Evolutionary conservation across 2,888 invertebrate genomes (phyloP), one percentile per base, ranked within the genome.

Genomic region (Lottia scabra): DNA sequence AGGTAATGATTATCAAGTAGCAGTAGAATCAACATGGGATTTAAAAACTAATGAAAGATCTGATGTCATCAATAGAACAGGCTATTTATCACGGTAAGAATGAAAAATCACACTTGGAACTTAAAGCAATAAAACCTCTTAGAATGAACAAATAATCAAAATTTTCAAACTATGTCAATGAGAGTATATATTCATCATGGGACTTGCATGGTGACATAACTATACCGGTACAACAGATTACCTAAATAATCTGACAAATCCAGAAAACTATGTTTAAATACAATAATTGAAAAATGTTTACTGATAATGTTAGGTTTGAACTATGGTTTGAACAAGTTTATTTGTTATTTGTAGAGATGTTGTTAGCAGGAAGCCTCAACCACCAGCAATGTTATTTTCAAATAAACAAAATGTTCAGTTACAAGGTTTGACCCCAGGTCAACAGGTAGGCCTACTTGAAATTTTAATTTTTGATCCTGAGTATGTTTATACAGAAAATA

Each of bases 341-440:
- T 4, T 6, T 38, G 5, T 38, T 38, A 8, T 8, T 6, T 16
- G 23, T 23, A 56, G 56, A 56, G 56, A 56, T 56, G 12, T 23
- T 19, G 23, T 56, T 19, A 23, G 75, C n/a, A 77, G 82, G 16
- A 83, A 84, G 67, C 83, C 83, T 56, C 76, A 80, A 16, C 81
- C 80, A 56, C 80, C 82, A 16, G 81, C 80, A 38, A 75, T 78
- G 1, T 77, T 80, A 23, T 71, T 82, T 46, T 79, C 82, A 5
- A 74, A 78, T 38, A 76, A 81, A 63, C 81, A 79, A 71, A 76
- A 75, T 26, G 67, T 81, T 26, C 86, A 87, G 75, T 76, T 85
- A 67, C 80, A 81, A 67, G 87, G 86, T 6, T 80, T 84, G 10
- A 84, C 85, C 8, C 87, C 87, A 23, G 87, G 85, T 63, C 87